A percentile compares a stretch with the other conserved stretches of the same genome.
Conservation (phyloP, 2,797 vertebrate species). For the Enteromius anoplus region DNA sequence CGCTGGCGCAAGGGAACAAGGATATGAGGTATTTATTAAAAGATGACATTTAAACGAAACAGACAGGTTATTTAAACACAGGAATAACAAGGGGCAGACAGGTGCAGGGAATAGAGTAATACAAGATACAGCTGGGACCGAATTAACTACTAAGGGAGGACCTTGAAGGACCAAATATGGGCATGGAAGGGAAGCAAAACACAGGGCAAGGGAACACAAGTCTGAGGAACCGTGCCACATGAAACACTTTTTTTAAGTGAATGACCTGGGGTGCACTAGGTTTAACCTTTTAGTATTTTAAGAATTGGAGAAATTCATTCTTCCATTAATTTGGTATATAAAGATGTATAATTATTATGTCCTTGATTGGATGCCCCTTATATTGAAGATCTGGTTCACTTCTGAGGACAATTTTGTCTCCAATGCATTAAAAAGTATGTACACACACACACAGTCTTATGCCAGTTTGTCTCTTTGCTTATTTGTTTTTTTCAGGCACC, state of each 20-base stretch:
- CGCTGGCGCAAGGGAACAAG: too few species aligned
- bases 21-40: too few species aligned
- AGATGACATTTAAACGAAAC: too few species aligned
- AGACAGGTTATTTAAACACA: too few species aligned
- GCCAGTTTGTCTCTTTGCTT: not conserved
- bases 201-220: too few species aligned
- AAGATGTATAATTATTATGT: not conserved
- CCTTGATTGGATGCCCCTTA: not conserved
- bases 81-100: too few species aligned
- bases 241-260: not conserved
- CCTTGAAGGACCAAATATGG: too few species aligned
- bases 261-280: not conserved
- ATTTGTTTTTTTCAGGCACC: slow-evolving; percentile 79
- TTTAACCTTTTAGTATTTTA: not conserved
- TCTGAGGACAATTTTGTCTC: not conserved
- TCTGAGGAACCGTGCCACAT: not conserved
- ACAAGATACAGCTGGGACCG: too few species aligned
- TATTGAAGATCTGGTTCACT: not conserved
- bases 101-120: too few species aligned
- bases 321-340: not conserved
- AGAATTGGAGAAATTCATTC: not conserved
- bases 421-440: not conserved
- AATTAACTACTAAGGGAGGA: too few species aligned
- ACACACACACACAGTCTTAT: not conserved
- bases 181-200: too few species aligned